Base-by-base conservation (phyloP, 2,797 vertebrate genomes). In the Hypotaenidia okinawae region DNA sequence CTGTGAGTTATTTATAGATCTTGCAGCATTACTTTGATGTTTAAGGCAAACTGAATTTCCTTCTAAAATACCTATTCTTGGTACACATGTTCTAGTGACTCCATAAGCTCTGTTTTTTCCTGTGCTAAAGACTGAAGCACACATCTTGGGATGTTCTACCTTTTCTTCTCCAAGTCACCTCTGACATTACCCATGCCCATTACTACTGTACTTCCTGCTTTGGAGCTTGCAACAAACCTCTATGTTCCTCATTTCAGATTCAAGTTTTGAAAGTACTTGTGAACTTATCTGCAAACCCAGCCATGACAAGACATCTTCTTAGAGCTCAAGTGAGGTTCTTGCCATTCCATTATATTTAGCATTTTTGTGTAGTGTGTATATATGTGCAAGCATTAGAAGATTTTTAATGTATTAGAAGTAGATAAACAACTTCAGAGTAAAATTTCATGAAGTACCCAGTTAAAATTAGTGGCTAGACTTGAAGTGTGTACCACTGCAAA, bases 201-300 rank as follows among this genome's bases (percentile, higher is more conserved):
- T 77, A 41, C 27, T 74, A n/a, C n/a, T 74, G 27, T 76, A 47
- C 33, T 89, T 33, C 19, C 10, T 39, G 10, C 0, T 52, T 69
- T 64, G 59, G 69, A 87, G 55, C 39, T 81, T 89, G 47, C 67
- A 68, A 77, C 88, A 49, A 94, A 70, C 28, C 22, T 62, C 1
- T n/a, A 12, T 51, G 80, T 54, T 89, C 32, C 23, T 94, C 47
- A 54, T 96, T 98, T 94, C 96, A 98, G 99, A 98, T 99, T 95
- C 99, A 99, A 61, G 97, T 98, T 94, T 97, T 99, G 86, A 99
- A 99, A 96, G 97, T 99, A 63, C 98, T 99, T 66, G 98, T 99
- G 96, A 99, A 99, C 97, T 97, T 99, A 95, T 99, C 99, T 78
- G 98, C 98, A 94, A 99, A 99, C 94, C 98, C 98, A 96, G 98